These are phyloP conservation scores for Cynoglossus semilaevis DNA, from an alignment of 2,113 vertebrate genomes.

Conservation along the genomic window DNA sequence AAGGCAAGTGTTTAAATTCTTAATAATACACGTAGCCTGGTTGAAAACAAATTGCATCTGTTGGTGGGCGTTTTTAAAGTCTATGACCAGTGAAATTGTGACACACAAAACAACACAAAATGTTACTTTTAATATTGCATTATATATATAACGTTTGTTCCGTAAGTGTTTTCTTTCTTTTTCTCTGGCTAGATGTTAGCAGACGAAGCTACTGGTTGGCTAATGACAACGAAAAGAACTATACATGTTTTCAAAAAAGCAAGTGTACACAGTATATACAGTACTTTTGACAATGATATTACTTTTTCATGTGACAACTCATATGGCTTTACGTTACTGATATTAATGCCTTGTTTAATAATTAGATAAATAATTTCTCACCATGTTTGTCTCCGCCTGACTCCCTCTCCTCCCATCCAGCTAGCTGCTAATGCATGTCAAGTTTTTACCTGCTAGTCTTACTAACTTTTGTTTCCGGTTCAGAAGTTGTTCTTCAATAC, in stretches of 20 bases:
- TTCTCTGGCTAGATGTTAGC: slow-evolving; percentile 4
- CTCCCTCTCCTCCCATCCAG: slow-evolving; percentile 75
- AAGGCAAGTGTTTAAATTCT: no score
- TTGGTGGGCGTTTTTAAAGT: no score
- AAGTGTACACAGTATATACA: background rate
- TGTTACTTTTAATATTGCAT: no score
- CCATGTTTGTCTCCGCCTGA: slow-evolving; percentile 80
- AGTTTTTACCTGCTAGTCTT: slow-evolving; percentile 12
- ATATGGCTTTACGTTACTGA: background rate
- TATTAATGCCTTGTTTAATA: background rate
- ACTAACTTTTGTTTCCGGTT: slow-evolving; percentile 39
- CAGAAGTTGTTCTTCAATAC: slow-evolving; percentile 18
- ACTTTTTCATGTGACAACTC: no score
- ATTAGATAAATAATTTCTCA: slow-evolving; percentile 49
- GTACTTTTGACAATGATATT: no score
- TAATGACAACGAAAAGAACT: slow-evolving; percentile 45
- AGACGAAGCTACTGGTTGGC: slow-evolving; percentile 47
- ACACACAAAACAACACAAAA: no score
- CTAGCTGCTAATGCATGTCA: slow-evolving; percentile 51
- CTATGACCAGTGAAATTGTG: no score
- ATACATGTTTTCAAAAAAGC: slow-evolving; percentile 31
- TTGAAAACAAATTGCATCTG: no score
- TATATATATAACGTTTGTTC: background rate
- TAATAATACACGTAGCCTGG: no score
- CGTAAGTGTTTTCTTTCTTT: no score